Conservation (phyloP, 2,888 invertebrate genomes). For the Trissolcus japonicus region DNA sequence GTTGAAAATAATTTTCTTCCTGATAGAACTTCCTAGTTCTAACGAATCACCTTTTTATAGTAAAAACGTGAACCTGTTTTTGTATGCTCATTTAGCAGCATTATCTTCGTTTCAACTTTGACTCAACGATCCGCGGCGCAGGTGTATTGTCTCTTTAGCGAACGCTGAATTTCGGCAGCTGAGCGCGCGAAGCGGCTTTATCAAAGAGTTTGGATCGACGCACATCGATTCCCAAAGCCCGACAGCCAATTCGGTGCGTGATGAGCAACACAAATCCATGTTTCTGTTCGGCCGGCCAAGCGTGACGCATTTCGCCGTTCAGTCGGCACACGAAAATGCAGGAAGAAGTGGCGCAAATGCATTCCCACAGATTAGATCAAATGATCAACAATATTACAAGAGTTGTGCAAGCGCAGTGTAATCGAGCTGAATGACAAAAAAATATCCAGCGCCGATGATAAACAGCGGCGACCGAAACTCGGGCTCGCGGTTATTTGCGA, state of each 20-base stretch:
- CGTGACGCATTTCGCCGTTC: slow-evolving; percentile 40
- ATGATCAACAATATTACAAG: slow-evolving; percentile 42
- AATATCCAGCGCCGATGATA: no score
- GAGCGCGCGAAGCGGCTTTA: slow-evolving; percentile 43
- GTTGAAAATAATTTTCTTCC: not conserved
- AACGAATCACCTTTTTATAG: not conserved
- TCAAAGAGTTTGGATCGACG: slow-evolving; percentile 48
- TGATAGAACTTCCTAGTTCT: no score
- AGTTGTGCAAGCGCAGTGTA: slow-evolving; percentile 32
- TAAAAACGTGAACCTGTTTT: slow-evolving; percentile 15
- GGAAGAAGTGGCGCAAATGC: slow-evolving; percentile 49
- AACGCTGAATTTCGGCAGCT: slow-evolving; percentile 38
- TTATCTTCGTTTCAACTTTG: slow-evolving; percentile 46
- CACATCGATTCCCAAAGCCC: slow-evolving; percentile 41
- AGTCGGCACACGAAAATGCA: slow-evolving; percentile 40
- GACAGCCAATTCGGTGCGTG: slow-evolving; percentile 43
- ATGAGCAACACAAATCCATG: slow-evolving; percentile 50
- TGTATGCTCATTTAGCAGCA: slow-evolving; percentile 36
- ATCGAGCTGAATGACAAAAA: slow-evolving; percentile 10
- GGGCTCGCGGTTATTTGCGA: not conserved
- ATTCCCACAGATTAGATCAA: slow-evolving; percentile 37
- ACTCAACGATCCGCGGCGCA: slow-evolving; percentile 8
- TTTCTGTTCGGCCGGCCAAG: slow-evolving; percentile 52
- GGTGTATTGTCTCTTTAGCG: slow-evolving; percentile 38
- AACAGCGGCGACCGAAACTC: no score